Evolutionary conservation across 37 sponge, comb jelly and placozoan genomes (phyloP).

Genomic region (Diacarnus erythraeanus): DNA sequence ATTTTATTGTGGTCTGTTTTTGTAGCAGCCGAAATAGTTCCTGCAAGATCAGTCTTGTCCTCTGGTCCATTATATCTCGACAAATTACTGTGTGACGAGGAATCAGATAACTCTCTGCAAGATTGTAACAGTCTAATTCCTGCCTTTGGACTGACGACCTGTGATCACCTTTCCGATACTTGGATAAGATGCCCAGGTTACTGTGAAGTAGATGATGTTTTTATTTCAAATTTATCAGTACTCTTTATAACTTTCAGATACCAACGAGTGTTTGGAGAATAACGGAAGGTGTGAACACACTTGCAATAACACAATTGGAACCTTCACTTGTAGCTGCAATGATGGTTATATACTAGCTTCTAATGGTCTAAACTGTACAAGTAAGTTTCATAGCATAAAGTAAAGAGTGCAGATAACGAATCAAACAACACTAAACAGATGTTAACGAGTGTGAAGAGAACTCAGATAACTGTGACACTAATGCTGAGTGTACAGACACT

Average conservation of each 20-base stretch:
- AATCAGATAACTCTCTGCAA: not conserved
- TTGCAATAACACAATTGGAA: not conserved
- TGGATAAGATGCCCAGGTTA: not conserved
- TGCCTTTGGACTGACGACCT: not conserved
- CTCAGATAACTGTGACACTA: not conserved
- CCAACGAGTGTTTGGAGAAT: not conserved
- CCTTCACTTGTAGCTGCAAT: slow-evolving; percentile 9
- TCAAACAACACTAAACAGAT: not conserved
- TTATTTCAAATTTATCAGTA: not conserved
- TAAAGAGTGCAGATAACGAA: not conserved
- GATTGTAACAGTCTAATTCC: not conserved
- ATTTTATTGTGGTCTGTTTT: too few relatives aligned
- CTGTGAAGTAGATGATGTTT: not conserved
- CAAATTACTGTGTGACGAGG: not conserved
- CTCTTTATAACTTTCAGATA: not conserved
- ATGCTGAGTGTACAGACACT: slow-evolving; percentile 14
- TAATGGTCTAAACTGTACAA: not conserved
- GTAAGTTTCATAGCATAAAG: not conserved
- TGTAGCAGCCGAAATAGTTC: too few relatives aligned
- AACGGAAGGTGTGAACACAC: not conserved
- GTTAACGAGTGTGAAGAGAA: slow-evolving; percentile 6
- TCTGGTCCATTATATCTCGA: not conserved
- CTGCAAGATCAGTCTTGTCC: not conserved
- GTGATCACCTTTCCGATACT: not conserved
- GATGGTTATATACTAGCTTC: not conserved